Percentiles rank a stretch among this genome's conserved stretches.
phyloP scores from a whole-genome alignment of 2,797 vertebrate species.

The Staurois parvus region DNA sequence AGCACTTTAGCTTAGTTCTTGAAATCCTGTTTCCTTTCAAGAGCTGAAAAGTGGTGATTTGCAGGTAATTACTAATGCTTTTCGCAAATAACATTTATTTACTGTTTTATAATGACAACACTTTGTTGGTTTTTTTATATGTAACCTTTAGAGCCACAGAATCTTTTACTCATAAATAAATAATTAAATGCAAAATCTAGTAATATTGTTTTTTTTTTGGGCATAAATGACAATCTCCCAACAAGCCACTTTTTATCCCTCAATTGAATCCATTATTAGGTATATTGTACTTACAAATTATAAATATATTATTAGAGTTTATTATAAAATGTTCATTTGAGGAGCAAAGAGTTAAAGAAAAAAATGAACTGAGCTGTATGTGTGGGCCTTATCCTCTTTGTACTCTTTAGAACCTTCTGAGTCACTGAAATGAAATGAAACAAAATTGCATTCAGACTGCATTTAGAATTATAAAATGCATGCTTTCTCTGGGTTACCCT shows the following conservation, averaged over 20 bases:
- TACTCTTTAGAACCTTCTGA: not conserved
- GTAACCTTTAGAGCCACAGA: too few species aligned
- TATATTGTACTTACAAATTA: not conserved
- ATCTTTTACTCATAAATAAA: too few species aligned
- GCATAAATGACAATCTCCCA: not conserved
- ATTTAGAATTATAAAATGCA: not conserved
- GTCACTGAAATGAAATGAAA: not conserved
- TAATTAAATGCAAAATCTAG: too few species aligned
- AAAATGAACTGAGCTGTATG: not conserved
- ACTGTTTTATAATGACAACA: too few species aligned
- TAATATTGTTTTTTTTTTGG: not conserved
- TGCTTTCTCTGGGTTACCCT: not conserved
- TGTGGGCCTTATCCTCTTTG: not conserved
- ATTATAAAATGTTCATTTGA: not conserved
- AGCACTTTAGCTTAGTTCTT: too few species aligned
- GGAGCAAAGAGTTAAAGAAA: not conserved
- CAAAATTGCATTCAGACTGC: not conserved
- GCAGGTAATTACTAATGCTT: too few species aligned
- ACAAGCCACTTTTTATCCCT: not conserved
- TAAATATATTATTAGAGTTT: not conserved
- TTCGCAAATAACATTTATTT: too few species aligned
- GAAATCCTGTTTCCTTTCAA: too few species aligned
- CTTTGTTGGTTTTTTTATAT: too few species aligned
- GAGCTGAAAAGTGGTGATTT: too few species aligned
- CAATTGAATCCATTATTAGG: not conserved